Conservation (phyloP, 2,797 vertebrate species). For the Melanotaenia trifasciata region DNA sequence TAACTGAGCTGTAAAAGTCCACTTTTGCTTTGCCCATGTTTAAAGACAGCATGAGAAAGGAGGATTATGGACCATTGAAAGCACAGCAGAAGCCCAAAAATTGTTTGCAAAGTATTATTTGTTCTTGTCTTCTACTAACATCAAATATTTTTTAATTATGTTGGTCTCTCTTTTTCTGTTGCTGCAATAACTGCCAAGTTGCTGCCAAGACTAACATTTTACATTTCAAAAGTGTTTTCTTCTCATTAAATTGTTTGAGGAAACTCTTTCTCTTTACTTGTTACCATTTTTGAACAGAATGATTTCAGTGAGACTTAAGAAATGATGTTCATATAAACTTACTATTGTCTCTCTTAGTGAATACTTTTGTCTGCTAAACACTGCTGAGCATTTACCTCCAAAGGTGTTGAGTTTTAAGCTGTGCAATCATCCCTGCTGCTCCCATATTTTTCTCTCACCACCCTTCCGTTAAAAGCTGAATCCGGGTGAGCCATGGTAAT, state of each 20-base stretch:
- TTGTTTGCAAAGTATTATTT: neutral
- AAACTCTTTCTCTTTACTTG: neutral
- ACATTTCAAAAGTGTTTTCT: neutral
- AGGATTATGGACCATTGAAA: neutral
- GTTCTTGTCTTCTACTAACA: neutral
- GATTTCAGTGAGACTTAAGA: neutral
- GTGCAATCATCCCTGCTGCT: conserved; percentile 61
- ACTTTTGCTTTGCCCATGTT: neutral
- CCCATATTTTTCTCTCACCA: conserved; percentile 50
- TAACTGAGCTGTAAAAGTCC: neutral
- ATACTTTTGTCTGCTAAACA: conserved; percentile 61
- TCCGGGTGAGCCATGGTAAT: conserved; percentile 78
- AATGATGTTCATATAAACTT: neutral
- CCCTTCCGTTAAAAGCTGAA: conserved; percentile 64
- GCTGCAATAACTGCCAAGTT: neutral
- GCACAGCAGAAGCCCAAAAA: neutral
- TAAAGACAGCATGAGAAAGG: neutral
- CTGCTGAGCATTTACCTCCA: conserved; percentile 54
- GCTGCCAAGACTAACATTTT: neutral
- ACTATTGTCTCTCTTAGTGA: conserved; percentile 47
- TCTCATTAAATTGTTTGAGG: neutral
- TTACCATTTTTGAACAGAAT: neutral
- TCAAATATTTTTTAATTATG: neutral
- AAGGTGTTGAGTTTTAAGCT: conserved; percentile 70
- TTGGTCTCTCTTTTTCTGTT: neutral